phyloP scores from a whole-genome alignment of 2,797 vertebrate genomes.

The Lophius americanus region DNA sequence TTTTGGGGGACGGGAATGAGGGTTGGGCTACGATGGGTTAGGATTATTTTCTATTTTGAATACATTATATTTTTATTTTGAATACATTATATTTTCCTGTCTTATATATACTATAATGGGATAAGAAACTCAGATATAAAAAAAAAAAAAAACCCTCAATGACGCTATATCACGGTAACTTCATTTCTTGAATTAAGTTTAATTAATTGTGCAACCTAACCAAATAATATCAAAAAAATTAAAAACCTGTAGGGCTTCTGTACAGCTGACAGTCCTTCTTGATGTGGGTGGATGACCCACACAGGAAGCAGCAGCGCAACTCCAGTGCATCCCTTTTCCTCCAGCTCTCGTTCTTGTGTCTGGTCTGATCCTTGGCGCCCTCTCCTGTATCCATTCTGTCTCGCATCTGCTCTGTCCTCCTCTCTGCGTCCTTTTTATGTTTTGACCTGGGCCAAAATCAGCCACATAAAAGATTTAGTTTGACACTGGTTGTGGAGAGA shows the following conservation, averaged over 20 bases:
- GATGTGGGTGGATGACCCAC: constrained; percentile 90
- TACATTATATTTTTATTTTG: no score
- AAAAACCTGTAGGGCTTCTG: constrained; percentile 85
- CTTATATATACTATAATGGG: no score
- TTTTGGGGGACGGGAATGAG: no score
- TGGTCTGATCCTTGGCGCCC: constrained; percentile 75
- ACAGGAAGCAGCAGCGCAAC: constrained; percentile 91
- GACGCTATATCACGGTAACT: no score
- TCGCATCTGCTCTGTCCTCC: constrained; percentile 71
- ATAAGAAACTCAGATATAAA: no score
- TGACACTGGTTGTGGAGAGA: not conserved
- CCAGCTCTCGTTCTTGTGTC: constrained; percentile 85
- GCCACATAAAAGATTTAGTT: not conserved
- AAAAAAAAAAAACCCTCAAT: no score
- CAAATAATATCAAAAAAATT: not conserved
- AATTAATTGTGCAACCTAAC: no score
- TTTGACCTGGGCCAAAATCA: constrained; percentile 74
- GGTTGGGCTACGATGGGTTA: no score
- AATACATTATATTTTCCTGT: no score
- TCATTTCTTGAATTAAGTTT: no score
- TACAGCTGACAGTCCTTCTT: constrained; percentile 93
- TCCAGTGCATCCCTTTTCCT: constrained; percentile 80
- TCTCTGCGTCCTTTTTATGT: constrained; percentile 78
- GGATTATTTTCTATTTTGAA: no score
- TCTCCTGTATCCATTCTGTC: constrained; percentile 70